Evolutionary conservation across 2,888 invertebrate species (phyloP).

Genomic region (Nebria salina): DNA sequence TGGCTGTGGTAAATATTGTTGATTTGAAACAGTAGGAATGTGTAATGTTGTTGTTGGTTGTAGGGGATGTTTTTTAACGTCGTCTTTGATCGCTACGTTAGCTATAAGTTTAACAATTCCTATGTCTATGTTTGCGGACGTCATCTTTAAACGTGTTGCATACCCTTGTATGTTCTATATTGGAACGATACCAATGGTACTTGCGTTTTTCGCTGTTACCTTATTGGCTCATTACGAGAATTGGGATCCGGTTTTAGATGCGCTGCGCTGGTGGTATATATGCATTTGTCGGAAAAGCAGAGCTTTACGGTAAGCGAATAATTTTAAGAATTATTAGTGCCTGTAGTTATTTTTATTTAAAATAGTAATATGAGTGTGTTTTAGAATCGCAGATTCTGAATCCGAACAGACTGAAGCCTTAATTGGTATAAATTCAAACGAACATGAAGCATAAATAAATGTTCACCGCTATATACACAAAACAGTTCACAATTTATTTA

Average conservation of each 20-base stretch:
- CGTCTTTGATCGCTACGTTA: conserved; percentile 87
- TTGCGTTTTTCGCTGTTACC: conserved; percentile 77
- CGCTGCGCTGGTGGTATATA: conserved; percentile 65
- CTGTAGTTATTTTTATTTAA: not conserved
- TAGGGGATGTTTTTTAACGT: conserved; percentile 95
- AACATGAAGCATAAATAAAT: conserved; percentile 68
- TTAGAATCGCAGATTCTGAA: conserved; percentile 70
- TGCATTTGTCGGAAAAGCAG: conserved; percentile 64
- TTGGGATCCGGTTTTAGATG: conserved; percentile 79
- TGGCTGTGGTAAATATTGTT: conserved; percentile 83
- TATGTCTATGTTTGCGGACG: conserved; percentile 87
- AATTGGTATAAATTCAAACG: conserved; percentile 69
- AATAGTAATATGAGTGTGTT: conserved; percentile 50
- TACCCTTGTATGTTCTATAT: conserved; percentile 78
- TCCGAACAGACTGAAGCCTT: conserved; percentile 76
- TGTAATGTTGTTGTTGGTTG: conserved; percentile 50
- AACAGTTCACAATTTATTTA: conserved; percentile 9
- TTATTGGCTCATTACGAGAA: conserved; percentile 80
- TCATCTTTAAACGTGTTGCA: conserved; percentile 74
- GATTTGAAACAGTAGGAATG: not conserved
- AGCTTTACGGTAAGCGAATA: conserved; percentile 62
- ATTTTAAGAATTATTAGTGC: conserved; percentile 14
- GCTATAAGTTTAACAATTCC: conserved; percentile 89
- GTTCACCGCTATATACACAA: not conserved
- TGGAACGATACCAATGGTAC: conserved; percentile 80